Evolutionary conservation across 2,888 invertebrate species (phyloP), one percentile per base, ranked within the genome.

Genomic region (Apodemia duryi): DNA sequence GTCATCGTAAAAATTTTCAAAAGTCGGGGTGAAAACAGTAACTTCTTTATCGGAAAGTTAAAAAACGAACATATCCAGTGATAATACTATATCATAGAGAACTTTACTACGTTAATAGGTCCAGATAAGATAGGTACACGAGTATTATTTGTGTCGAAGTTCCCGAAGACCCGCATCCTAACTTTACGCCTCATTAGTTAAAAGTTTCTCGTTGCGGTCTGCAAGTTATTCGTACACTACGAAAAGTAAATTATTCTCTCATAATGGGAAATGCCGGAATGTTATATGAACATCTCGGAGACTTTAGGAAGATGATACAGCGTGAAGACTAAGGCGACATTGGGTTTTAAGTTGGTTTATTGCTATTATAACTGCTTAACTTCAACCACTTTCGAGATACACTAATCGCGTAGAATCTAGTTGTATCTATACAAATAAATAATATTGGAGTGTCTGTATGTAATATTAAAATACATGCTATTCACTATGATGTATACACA

Each of bases 221-320:
- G 13, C 32, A 32, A 57, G 57, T 32, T 57, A 57, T 57, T 57
- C 57, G 32, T 57, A 11, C 32, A 35, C 57, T 57, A 32, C 46
- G 54, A 54, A 32, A 32, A 29, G 13, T 57, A 57, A 32, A 57
- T 57, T 57, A 28, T 57, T 57, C 32, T 60, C 57, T 2, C 32
- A 57, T 57, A 57, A 57, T 32, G 13, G 57, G 32, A 35, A 35
- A 57, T 57, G n/a, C 32, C 57, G 32, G 57, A 57, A 57, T 57
- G 28, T 57, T 57, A 57, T 57, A 11, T 57, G 57, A 57, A 57
- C 35, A 57, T 29, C 32, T 29, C 32, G 6, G 57, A 13, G 32
- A 57, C 13, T 57, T 54, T 32, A 13, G 6, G 29, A 13, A 13
- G 29, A 35, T n/a, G 3, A 35, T 32, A 60, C n/a, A 60, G 29